phyloP scores from a whole-genome alignment of 1,140 invertebrate species.

The Plutomurus gul region DNA sequence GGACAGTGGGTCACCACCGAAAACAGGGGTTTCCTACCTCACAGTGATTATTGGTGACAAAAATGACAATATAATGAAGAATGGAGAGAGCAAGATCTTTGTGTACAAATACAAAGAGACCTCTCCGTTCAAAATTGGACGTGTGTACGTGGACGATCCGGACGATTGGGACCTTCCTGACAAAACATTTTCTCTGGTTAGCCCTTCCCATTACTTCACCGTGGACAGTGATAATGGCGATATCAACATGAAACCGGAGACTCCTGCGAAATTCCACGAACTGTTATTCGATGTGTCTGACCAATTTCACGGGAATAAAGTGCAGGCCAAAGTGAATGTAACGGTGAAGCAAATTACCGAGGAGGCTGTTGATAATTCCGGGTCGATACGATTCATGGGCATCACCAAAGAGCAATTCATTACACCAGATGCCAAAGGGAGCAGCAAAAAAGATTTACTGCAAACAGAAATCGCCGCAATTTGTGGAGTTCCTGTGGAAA shows the following conservation, averaged over 20 bases:
- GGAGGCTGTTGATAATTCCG: slow-evolving; percentile 85
- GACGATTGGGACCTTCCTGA: slow-evolving; percentile 94
- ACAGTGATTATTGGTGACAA: slow-evolving; percentile 86
- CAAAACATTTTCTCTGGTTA: slow-evolving; percentile 71
- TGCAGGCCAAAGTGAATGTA: slow-evolving; percentile 78
- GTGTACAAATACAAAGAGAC: slow-evolving; percentile 85
- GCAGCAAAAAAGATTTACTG: slow-evolving; percentile 74
- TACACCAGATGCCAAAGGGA: slow-evolving; percentile 58
- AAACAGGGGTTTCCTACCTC: slow-evolving; percentile 75
- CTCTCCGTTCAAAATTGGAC: slow-evolving; percentile 66
- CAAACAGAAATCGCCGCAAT: slow-evolving; percentile 71
- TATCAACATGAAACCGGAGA: slow-evolving; percentile 78
- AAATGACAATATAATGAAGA: slow-evolving; percentile 84
- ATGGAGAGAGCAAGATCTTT: slow-evolving; percentile 82
- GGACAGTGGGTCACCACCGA: slow-evolving; percentile 73
- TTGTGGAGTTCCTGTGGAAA: slow-evolving; percentile 74
- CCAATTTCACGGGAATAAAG: slow-evolving; percentile 55
- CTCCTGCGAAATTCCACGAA: slow-evolving; percentile 69
- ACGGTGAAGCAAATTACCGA: slow-evolving; percentile 83
- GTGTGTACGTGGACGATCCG: slow-evolving; percentile 85
- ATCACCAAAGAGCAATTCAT: slow-evolving; percentile 85
- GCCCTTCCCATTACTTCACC: slow-evolving; percentile 67
- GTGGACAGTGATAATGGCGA: slow-evolving; percentile 75
- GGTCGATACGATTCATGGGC: slow-evolving; percentile 81
- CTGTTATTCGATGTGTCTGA: slow-evolving; percentile 69